These are phyloP conservation scores for Pollenia labialis DNA, from an alignment of 2,888 invertebrate species.

Conservation along the genomic window DNA sequence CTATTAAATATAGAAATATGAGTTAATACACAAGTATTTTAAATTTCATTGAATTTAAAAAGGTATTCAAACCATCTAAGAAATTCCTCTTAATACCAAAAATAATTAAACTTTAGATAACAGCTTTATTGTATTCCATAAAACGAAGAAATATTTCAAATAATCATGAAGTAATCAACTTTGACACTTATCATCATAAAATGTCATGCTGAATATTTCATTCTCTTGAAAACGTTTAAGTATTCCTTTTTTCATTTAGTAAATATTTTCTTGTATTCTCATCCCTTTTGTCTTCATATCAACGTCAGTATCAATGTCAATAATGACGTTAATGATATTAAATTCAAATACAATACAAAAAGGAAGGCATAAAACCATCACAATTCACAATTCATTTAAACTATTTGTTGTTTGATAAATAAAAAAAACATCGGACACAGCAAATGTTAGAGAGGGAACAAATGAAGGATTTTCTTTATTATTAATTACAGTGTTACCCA, in stretches of 20 bases:
- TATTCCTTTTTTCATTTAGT: conserved; percentile 1
- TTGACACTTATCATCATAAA: conserved; percentile 20
- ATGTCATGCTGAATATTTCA: background rate
- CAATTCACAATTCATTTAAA: conserved; percentile 25
- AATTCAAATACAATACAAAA: conserved; percentile 30
- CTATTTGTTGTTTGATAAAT: background rate
- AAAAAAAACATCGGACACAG: background rate
- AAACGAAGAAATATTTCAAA: background rate
- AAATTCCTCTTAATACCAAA: too few relatives aligned
- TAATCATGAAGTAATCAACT: conserved; percentile 9
- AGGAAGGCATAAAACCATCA: background rate
- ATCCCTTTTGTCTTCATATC: conserved; percentile 4
- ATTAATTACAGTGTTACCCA: background rate
- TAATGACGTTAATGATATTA: conserved; percentile 57
- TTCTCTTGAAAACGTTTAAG: conserved; percentile 4
- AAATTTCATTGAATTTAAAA: too few relatives aligned
- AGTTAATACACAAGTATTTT: too few relatives aligned
- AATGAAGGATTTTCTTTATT: conserved; percentile 33
- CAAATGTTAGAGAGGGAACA: background rate
- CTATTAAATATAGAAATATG: too few relatives aligned
- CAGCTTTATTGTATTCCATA: too few relatives aligned
- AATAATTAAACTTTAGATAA: too few relatives aligned
- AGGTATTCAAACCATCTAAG: too few relatives aligned
- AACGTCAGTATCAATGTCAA: conserved; percentile 56
- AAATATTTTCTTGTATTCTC: conserved; percentile 4